phyloP scores from a whole-genome alignment of 92 coral and sea anemone genomes.

The Palythoa heliodiscus region DNA sequence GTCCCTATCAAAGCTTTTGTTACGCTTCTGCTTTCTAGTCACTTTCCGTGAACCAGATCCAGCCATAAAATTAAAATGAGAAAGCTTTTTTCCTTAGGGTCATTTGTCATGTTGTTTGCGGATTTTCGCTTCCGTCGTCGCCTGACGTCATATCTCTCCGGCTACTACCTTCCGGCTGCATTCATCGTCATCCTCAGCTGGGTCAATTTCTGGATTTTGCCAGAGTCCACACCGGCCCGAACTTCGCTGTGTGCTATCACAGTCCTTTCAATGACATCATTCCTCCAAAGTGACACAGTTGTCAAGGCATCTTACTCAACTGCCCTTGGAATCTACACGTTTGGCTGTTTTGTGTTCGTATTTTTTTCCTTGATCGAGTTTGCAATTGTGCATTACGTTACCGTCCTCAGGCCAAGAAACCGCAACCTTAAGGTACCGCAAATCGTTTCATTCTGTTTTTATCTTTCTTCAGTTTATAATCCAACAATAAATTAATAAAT shows the following conservation, averaged over 20 bases:
- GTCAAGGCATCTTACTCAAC: slow-evolving; percentile 24
- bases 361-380: slow-evolving; percentile 24
- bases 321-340: slow-evolving; percentile 22
- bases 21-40: no score
- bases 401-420: slow-evolving; percentile 3
- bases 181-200: slow-evolving; percentile 49
- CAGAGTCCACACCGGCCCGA: slow-evolving; percentile 47
- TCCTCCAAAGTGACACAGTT: slow-evolving; percentile 13
- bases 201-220: slow-evolving; percentile 38
- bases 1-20: no score
- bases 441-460: neutral
- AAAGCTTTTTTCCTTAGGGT: neutral
- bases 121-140: slow-evolving; percentile 34
- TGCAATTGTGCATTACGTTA: slow-evolving; percentile 13
- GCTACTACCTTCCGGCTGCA: slow-evolving; percentile 41
- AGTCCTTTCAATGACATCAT: slow-evolving; percentile 34
- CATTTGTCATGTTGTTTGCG: slow-evolving; percentile 21
- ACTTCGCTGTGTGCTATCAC: slow-evolving; percentile 36
- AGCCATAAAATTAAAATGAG: no score
- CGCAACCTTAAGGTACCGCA: neutral
- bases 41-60: no score
- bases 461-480: neutral
- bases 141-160: slow-evolving; percentile 20
- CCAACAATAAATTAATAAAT: neutral
- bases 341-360: slow-evolving; percentile 35